Evolutionary conservation across 2,888 invertebrate species (phyloP).

Genomic region (Papilio gigon): DNA sequence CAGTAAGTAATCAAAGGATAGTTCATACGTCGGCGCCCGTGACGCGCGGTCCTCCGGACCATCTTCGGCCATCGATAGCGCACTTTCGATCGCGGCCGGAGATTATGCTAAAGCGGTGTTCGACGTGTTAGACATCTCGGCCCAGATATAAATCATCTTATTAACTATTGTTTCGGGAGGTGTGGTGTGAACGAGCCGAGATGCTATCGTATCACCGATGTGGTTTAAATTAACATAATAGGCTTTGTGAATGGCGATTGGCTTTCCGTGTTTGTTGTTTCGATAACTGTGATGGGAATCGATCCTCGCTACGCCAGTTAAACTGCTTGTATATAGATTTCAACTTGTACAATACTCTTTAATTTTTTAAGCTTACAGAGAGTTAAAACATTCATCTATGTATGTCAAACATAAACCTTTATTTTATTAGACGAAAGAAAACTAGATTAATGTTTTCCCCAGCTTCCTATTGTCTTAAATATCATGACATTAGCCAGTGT

Average conservation of each 20-base stretch:
- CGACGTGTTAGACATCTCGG: conserved; percentile 78
- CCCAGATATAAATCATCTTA: conserved; percentile 82
- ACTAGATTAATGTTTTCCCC: too few relatives aligned
- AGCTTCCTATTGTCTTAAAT: not conserved
- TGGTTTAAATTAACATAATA: conserved; percentile 83
- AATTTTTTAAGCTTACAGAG: too few relatives aligned
- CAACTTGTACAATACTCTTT: not conserved
- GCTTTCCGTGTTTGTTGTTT: conserved; percentile 75
- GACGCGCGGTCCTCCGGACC: conserved; percentile 54
- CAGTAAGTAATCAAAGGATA: conserved; percentile 20
- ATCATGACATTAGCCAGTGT: not conserved
- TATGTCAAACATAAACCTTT: too few relatives aligned
- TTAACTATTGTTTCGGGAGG: conserved; percentile 83
- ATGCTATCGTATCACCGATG: conserved; percentile 77
- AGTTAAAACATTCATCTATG: too few relatives aligned
- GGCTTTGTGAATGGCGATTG: conserved; percentile 81
- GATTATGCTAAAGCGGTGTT: conserved; percentile 82
- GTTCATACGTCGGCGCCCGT: conserved; percentile 38
- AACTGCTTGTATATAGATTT: not conserved
- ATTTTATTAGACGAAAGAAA: too few relatives aligned
- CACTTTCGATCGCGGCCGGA: conserved; percentile 69
- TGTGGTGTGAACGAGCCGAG: conserved; percentile 80
- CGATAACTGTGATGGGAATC: conserved; percentile 58
- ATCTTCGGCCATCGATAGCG: conserved; percentile 76
- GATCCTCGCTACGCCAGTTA: conserved; percentile 42